Evolutionary conservation across 2,888 invertebrate genomes (phyloP).

Genomic region (Campoplex nolae): DNA sequence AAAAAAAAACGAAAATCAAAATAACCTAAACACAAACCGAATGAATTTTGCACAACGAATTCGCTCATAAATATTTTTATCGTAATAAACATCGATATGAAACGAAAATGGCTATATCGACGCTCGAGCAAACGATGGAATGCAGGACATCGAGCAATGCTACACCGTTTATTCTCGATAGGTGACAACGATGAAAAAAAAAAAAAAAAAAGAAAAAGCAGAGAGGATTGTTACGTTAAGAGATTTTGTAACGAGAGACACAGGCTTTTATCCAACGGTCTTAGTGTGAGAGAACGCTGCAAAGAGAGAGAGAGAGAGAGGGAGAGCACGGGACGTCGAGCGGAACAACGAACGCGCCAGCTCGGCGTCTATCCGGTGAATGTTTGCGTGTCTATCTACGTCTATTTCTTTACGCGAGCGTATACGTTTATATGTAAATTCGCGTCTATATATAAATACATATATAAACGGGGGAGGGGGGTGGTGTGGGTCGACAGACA

Average conservation of each 20-base stretch:
- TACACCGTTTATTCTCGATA: conserved; percentile 1
- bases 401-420: not conserved
- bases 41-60: not conserved
- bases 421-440: not conserved
- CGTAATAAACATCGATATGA: not conserved
- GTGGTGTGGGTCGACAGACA: not conserved
- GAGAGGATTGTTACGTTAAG: conserved; percentile 2
- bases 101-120: not conserved
- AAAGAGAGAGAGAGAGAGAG: not conserved
- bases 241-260: conserved; percentile 13
- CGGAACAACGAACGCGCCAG: conserved; percentile 45
- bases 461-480: not conserved
- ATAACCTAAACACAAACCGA: not conserved
- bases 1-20: not conserved
- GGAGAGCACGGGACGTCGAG: conserved; percentile 21
- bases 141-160: not conserved
- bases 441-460: not conserved
- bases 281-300: not conserved
- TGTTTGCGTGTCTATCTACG: conserved; percentile 1
- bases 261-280: not conserved
- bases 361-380: conserved; percentile 43
- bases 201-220: not conserved
- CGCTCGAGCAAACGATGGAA: not conserved
- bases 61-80: no score
- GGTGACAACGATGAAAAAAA: not conserved